Conservation (phyloP, 2,113 vertebrate genomes). For the Pseudorasbora parva region DNA sequence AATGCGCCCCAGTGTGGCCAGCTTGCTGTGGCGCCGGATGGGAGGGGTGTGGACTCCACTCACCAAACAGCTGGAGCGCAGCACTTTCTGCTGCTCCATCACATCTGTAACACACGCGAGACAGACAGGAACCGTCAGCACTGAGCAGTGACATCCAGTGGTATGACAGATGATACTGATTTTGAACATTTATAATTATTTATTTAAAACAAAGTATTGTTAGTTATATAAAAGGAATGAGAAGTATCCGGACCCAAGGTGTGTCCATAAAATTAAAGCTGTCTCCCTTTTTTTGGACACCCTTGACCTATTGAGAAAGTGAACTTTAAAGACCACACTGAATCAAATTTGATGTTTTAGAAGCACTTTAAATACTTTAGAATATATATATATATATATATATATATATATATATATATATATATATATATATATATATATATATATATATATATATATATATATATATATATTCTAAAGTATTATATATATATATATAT, state of each 20-base stretch:
- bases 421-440: too few relatives aligned
- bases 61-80: conserved; percentile 88
- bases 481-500: too few relatives aligned
- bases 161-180: not conserved
- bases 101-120: conserved; percentile 75
- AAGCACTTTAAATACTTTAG: not conserved
- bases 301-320: not conserved
- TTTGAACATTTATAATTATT: not conserved
- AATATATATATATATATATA: too few relatives aligned
- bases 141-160: not conserved
- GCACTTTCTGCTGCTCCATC: conserved; percentile 87
- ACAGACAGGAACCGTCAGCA: not conserved
- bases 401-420: too few relatives aligned
- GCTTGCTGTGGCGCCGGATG: conserved; percentile 93
- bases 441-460: too few relatives aligned
- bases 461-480: too few relatives aligned
- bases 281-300: too few relatives aligned
- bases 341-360: not conserved
- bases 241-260: too few relatives aligned
- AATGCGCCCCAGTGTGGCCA: conserved; percentile 93
- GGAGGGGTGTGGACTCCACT: conserved; percentile 91
- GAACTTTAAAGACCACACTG: not conserved
- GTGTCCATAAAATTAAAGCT: too few relatives aligned
- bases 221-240: too few relatives aligned
- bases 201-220: too few relatives aligned